Evolutionary conservation across 2,888 invertebrate species (phyloP).

Genomic region (Lysandra coridon): DNA sequence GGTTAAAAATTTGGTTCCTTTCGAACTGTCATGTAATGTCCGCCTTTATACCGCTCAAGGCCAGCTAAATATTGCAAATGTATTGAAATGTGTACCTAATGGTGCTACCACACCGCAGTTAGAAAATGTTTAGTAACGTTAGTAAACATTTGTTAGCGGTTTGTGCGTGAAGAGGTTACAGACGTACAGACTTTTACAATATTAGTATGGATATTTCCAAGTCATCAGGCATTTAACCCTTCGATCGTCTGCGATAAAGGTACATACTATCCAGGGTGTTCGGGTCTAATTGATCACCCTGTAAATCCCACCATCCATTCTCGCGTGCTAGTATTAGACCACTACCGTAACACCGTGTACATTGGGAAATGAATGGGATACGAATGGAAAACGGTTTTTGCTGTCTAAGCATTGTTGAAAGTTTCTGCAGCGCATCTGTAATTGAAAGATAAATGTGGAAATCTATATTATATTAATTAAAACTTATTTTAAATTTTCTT

Average conservation of each 20-base stretch:
- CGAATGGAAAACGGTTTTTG: background rate
- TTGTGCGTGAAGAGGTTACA: no score
- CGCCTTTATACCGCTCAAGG: no score
- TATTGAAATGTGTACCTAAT: no score
- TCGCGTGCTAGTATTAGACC: slow-evolving; percentile 1
- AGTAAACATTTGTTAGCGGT: no score
- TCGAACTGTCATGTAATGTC: no score
- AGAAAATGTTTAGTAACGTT: no score
- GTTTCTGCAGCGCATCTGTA: background rate
- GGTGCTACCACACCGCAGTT: no score
- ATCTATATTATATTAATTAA: no score
- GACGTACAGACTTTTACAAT: background rate
- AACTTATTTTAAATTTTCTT: no score
- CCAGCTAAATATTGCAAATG: no score
- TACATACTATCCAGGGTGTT: background rate
- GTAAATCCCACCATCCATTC: slow-evolving; percentile 11
- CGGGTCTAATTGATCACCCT: slow-evolving; percentile 3
- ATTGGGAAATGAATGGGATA: background rate
- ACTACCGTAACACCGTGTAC: background rate
- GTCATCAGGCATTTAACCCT: background rate
- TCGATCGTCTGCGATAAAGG: background rate
- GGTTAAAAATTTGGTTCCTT: no score
- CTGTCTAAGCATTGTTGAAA: background rate
- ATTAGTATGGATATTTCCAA: background rate
- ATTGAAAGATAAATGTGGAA: no score